Base-by-base conservation (phyloP, 1,140 invertebrate genomes). In the Nomia melanderi region DNA sequence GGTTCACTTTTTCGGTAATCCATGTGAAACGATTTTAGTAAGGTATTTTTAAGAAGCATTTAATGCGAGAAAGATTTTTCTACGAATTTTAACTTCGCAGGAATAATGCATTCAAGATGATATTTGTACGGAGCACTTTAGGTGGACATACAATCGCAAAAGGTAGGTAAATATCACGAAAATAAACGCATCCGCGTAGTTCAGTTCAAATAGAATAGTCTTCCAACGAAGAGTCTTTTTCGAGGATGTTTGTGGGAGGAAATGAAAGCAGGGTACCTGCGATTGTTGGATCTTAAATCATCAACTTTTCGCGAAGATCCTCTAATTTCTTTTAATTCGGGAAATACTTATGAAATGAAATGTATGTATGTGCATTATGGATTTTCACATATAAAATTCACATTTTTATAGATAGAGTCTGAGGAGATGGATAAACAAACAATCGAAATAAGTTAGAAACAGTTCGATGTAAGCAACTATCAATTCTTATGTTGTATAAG, bases 221-320 rank as follows among this genome's bases (percentile, higher is more conserved):
- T 39, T 36, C 9, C 59, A 23, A 36, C n/a, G 57, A 36, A 36
- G 54, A 60, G 33, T 39, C 33, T 50, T 11, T 60, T 39, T 60
- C 59, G n/a, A 36, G 31, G 59, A 60, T 60, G 23, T 31, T 60
- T n/a, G 33, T 60, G 59, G 39, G 39, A 60, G 31, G 59, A 60
- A 39, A 60, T 60, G 59, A 60, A 60, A 60, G 31, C 59, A 2
- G 8, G 25, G 11, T 60, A 36, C 29, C 31, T 36, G n/a, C 59
- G 59, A 60, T 23, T 60, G 20, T 23, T 36, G 31, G n/a, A 36
- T 23, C 33, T 39, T 20, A 36, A 23, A 31, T 31, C 31, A 5
- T 8, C n/a, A 39, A 9, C n/a, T 33, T 33, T 29, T 31, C 5
- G 9, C 5, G 59, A 5, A 39, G 4, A 9, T 23, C 23, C 25